Base-by-base conservation (phyloP, 1,140 invertebrate genomes). In the Bombus sylvicola region DNA sequence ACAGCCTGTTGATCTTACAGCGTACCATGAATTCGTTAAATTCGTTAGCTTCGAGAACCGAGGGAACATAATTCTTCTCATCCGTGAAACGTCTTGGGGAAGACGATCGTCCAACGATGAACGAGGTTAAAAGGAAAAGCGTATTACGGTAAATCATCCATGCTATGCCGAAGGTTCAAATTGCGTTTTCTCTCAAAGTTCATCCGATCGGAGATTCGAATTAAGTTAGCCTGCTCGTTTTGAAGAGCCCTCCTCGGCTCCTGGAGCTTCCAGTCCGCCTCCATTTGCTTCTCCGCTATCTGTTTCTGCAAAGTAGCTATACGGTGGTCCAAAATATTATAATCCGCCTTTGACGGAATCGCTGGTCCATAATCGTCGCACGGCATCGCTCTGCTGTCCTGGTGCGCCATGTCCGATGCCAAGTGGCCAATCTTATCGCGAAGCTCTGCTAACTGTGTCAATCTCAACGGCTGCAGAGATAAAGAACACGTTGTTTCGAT, bases 281-380 rank as follows among this genome's bases (percentile, higher is more conserved):
- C 91, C 18, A 76, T 87, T 87, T 94, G 91, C 69, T 93, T 94
- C 69, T 92, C 89, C 1, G 76, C 73, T 86, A 94, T 94, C 80
- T 94, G 89, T 59, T 87, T 92, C 77, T 95, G 94, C 75, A 94
- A 74, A 6, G 94, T 92, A 15, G 91, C 90, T 79, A 95, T 92
- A 41, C 91, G 90, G 68, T 87, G 86, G 57, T 93, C 93, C 59
- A 93, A 83, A 68, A 78, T 89, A 53, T 92, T 84, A 41, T 90
- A 90, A 82, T 92, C 85, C 9, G 72, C 83, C 62, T 82, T 80
- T 18, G 91, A 62, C 12, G 84, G 57, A 76, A 64, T 79, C 22
- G 41, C 73, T 28, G 5, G 3, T 53, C 15, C 59, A 31, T 78
- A n/a, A 31, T 3, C 66, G 5, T n/a, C 31, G 22, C 41, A 85